Conservation (phyloP, 2,797 vertebrate species). For the Manis javanica region DNA sequence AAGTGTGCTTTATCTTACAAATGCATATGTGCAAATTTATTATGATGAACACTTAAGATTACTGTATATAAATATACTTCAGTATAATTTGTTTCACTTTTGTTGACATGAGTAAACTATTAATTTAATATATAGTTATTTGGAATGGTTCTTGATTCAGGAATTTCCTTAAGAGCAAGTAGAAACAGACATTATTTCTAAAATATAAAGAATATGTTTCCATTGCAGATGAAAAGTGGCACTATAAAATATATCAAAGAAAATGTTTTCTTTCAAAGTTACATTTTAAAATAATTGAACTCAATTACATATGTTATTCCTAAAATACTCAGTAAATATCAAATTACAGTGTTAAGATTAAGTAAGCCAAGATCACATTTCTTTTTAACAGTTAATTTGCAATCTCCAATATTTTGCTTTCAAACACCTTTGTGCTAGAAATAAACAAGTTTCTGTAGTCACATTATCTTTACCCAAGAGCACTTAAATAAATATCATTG, state of each 20-base stretch:
- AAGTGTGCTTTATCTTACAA: neutral
- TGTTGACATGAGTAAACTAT: neutral
- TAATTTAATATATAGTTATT: slow-evolving; percentile 39
- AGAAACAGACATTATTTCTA: neutral
- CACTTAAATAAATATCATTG: slow-evolving; percentile 62
- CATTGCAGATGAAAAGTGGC: neutral
- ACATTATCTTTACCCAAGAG: slow-evolving; percentile 10
- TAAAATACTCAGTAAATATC: slow-evolving; percentile 50
- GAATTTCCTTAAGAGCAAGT: neutral
- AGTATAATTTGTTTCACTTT: neutral
- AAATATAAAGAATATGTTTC: slow-evolving; percentile 4
- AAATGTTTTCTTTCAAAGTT: neutral
- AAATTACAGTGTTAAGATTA: slow-evolving; percentile 16
- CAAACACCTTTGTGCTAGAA: slow-evolving; percentile 30
- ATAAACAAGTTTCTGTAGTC: slow-evolving; percentile 1
- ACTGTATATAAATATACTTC: neutral
- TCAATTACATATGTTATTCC: neutral
- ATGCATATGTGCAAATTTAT: neutral
- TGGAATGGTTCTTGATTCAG: neutral
- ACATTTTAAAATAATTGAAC: slow-evolving; percentile 10
- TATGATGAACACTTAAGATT: neutral
- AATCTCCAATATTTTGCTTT: slow-evolving; percentile 22
- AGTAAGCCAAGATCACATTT: neutral
- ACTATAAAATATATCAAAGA: neutral
- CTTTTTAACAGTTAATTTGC: neutral